Conservation (phyloP, 2,797 vertebrate genomes). For the Fistularia commersonii region DNA sequence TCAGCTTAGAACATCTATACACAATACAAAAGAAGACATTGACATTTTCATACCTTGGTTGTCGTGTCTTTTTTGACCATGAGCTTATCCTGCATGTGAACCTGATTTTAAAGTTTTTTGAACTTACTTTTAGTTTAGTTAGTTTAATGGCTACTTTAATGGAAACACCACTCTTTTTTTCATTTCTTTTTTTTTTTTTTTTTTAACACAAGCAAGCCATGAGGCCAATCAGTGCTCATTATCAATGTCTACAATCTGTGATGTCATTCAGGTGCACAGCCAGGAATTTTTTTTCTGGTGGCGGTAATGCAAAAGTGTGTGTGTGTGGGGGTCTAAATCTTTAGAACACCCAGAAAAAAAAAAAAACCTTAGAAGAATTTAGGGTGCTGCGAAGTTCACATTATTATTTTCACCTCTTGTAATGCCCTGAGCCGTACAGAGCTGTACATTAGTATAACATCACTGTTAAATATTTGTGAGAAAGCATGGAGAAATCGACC, state of each 20-base stretch:
- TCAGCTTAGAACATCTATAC: constrained; percentile 44
- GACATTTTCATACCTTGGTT: constrained; percentile 10
- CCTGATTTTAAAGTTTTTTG: constrained; percentile 5
- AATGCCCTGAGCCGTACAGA: constrained; percentile 1
- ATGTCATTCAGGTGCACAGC: constrained; percentile 50
- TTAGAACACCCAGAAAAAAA: background rate
- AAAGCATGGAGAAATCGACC: background rate
- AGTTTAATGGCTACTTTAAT: no score
- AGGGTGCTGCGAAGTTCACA: no score
- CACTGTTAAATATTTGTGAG: constrained; percentile 21
- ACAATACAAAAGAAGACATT: constrained; percentile 46
- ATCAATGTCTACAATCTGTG: constrained; percentile 23
- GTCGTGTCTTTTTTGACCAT: no score
- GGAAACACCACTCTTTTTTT: no score
- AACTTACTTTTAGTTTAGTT: no score
- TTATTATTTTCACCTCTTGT: no score
- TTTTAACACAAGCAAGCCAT: constrained; percentile 17
- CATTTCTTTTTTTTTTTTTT: no score
- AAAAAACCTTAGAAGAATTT: no score
- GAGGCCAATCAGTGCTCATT: constrained; percentile 7
- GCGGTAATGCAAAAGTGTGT: no score
- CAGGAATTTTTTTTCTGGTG: constrained; percentile 1
- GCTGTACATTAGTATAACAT: constrained; percentile 47
- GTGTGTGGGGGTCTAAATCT: no score
- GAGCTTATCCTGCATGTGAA: constrained; percentile 3